Conservation (phyloP, 2,797 vertebrate genomes). For the Sebastes taczanowskii region DNA sequence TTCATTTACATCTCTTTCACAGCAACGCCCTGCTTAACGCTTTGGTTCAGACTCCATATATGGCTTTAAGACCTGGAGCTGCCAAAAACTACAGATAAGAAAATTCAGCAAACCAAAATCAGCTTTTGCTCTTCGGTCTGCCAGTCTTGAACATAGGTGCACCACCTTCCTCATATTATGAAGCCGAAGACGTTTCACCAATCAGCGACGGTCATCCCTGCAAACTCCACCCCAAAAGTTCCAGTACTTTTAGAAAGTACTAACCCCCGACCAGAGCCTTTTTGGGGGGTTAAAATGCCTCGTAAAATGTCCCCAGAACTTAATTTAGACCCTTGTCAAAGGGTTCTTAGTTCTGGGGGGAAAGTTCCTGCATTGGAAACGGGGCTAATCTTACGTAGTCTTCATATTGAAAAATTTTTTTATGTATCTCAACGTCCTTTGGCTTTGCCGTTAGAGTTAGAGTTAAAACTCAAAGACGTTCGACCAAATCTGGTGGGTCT, state of each 20-base stretch:
- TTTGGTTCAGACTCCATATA: neutral
- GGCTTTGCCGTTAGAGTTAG: too few relatives aligned
- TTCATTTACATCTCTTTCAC: neutral
- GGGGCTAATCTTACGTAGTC: neutral
- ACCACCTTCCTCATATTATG: neutral
- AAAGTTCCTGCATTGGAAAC: too few relatives aligned
- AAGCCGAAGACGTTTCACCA: too few relatives aligned
- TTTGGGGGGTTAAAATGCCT: too few relatives aligned
- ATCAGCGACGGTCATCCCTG: too few relatives aligned
- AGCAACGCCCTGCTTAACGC: neutral
- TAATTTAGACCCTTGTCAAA: too few relatives aligned
- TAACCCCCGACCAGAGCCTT: too few relatives aligned
- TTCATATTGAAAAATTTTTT: neutral
- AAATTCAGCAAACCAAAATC: neutral
- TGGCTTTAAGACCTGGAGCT: neutral
- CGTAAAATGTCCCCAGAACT: fast-evolving
- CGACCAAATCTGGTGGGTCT: neutral
- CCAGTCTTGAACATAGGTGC: neutral
- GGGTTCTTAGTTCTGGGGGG: too few relatives aligned
- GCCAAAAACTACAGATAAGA: neutral
- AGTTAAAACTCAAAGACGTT: neutral
- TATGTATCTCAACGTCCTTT: neutral
- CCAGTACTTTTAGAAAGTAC: too few relatives aligned
- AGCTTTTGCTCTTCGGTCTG: neutral
- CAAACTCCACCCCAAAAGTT: too few relatives aligned